Evolutionary conservation across 2,888 invertebrate species (phyloP).

Genomic region (Drosophila atroscutellata): DNA sequence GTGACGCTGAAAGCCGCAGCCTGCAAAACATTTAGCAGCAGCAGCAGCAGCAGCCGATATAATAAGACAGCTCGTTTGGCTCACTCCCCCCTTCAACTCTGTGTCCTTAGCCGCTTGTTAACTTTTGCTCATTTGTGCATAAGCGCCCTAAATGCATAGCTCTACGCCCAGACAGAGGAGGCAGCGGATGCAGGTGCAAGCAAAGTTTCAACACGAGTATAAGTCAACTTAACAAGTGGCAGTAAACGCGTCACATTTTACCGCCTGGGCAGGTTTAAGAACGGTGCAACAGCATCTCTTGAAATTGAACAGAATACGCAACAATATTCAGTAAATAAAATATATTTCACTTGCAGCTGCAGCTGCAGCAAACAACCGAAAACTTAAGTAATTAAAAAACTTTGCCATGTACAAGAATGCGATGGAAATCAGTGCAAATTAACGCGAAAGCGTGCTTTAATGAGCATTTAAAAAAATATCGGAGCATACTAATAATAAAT

Average conservation of each 20-base stretch:
- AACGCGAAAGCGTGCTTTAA: constrained; percentile 56
- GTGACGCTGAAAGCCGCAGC: constrained; percentile 56
- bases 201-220: constrained; percentile 55
- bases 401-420: constrained; percentile 29
- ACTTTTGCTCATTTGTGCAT: constrained; percentile 75
- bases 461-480: constrained; percentile 50
- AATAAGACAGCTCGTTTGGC: constrained; percentile 76
- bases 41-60: constrained; percentile 44
- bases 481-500: constrained; percentile 10
- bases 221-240: constrained; percentile 71
- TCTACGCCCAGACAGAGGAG: constrained; percentile 1
- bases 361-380: constrained; percentile 36
- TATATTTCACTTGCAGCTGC: constrained; percentile 67
- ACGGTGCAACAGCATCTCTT: constrained; percentile 2
- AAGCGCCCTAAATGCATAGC: constrained; percentile 30
- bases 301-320: constrained; percentile 49
- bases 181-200: constrained; percentile 37
- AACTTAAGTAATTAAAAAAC: constrained; percentile 70
- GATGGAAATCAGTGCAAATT: constrained; percentile 25
- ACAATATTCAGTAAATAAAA: constrained; percentile 57
- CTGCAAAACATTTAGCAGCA: constrained; percentile 8
- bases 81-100: neutral
- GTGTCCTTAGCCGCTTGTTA: constrained; percentile 58
- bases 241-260: constrained; percentile 51
- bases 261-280: neutral